Base-by-base conservation (phyloP, 2,888 invertebrate species). In the Dasysyrphus albostriatus region DNA sequence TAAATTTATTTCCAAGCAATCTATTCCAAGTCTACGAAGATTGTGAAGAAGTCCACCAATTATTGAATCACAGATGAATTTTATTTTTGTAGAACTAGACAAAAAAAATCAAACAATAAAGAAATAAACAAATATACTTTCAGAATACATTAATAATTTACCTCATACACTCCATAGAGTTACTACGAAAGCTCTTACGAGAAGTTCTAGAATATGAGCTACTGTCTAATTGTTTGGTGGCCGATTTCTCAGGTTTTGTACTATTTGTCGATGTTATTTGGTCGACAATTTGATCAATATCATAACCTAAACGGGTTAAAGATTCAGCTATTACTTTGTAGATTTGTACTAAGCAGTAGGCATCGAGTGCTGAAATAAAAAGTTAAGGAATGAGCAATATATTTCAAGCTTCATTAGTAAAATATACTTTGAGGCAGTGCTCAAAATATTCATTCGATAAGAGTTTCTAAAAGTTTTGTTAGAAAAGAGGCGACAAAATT, bases 321-420 rank as follows among this genome's bases (percentile, higher is more conserved):
- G 88, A 89, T 59, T 89, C 89, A 4, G 88, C 87, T 29, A 98
- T 92, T 59, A 94, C 94, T 73, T 95, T 94, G 92, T 97, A 97
- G 47, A 98, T 94, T 93, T 97, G 95, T 89, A 98, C 91, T 78
- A 98, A 93, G 89, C 98, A 97, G 93, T 95, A 96, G 0, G 98
- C 98, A 94, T 98, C 98, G 72, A 98, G 92, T 42, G 98, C 98
- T 95, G 51, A 16, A 79, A 70, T 42, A 9, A 3, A 19, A 72
- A 39, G 0, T 32, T 12, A 65, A 0, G 32, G 5, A n/a, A 12
- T 49, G 4, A 10, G 5, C 39, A 67, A 10, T 39, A 61, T 37
- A 9, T 8, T 37, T 37, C 37, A 37, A 37, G 9, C 2, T 37
- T 37, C 9, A 37, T 9, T 8, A 37, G 9, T 7, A 32, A 24